These are phyloP conservation scores for Corythaeola cristata DNA, from an alignment of 2,113 vertebrate genomes.

Conservation along the genomic window DNA sequence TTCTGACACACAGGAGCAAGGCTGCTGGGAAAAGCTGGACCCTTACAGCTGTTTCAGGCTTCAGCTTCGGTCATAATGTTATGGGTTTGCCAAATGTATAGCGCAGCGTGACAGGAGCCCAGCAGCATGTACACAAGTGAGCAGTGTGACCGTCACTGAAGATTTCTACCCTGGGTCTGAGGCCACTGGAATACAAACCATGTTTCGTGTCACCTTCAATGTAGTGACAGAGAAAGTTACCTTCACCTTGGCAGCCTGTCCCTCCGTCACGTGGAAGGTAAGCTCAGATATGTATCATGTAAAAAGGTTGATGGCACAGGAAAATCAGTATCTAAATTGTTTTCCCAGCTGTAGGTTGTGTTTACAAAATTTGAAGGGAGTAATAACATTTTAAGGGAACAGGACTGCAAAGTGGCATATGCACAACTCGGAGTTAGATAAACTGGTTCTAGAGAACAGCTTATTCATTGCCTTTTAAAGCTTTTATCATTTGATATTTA, in stretches of 20 bases:
- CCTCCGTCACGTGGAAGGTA: constrained; percentile 28
- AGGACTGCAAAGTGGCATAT: not conserved
- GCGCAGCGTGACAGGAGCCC: not conserved
- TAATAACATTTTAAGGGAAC: not conserved
- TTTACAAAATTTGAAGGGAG: not conserved
- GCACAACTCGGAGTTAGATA: not conserved
- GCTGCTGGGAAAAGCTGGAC: constrained; percentile 38
- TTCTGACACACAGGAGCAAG: constrained; percentile 55
- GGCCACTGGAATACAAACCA: constrained; percentile 1
- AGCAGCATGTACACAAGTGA: constrained; percentile 4
- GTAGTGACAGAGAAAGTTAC: constrained; percentile 53
- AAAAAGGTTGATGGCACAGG: not conserved
- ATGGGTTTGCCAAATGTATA: not conserved
- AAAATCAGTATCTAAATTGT: not conserved
- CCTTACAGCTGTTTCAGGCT: constrained; percentile 21
- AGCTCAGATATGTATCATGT: not conserved
- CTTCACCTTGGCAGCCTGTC: constrained; percentile 48
- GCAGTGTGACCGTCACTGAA: not conserved
- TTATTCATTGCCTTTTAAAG: not conserved
- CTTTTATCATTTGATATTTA: not conserved
- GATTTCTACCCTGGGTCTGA: not conserved
- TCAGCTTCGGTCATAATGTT: not conserved
- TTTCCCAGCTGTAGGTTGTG: not conserved
- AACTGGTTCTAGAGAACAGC: not conserved
- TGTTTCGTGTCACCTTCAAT: constrained; percentile 55